phyloP scores from a whole-genome alignment of 1,140 invertebrate species.

The Drosophila gunungcola region DNA sequence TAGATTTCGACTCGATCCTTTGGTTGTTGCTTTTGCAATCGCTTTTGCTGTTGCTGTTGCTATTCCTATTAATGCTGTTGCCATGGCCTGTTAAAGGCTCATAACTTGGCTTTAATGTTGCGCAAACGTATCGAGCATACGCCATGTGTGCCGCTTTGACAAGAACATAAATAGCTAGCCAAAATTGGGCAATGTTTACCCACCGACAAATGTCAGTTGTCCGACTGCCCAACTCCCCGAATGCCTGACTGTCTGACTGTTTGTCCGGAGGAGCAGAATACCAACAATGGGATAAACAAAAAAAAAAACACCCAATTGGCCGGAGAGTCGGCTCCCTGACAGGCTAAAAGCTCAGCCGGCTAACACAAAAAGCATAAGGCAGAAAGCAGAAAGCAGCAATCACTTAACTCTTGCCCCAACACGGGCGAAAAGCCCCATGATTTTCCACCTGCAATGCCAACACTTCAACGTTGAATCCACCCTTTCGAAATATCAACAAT shows the following conservation, averaged over 20 bases:
- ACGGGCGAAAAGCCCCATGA: neutral
- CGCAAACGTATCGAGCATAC: constrained; percentile 52
- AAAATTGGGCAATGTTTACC: constrained; percentile 30
- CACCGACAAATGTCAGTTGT: constrained; percentile 39
- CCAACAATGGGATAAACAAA: constrained; percentile 31
- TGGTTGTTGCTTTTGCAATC: neutral
- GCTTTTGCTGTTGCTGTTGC: constrained; percentile 1
- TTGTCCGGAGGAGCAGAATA: constrained; percentile 2
- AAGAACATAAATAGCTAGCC: constrained; percentile 47
- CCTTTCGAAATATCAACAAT: neutral
- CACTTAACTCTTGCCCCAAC: constrained; percentile 34
- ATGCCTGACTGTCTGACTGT: constrained; percentile 11
- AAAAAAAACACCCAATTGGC: constrained; percentile 5
- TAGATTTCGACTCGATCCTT: constrained; percentile 11
- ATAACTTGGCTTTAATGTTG: constrained; percentile 50
- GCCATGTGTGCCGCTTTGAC: constrained; percentile 37
- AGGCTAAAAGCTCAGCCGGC: constrained; percentile 35
- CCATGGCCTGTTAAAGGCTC: constrained; percentile 60
- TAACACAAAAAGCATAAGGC: neutral
- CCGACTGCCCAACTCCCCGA: neutral
- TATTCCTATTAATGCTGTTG: constrained; percentile 17
- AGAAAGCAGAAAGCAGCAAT: constrained; percentile 17
- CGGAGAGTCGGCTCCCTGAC: constrained; percentile 2
- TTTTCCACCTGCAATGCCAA: constrained; percentile 24
- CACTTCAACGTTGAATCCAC: constrained; percentile 3